Evolutionary conservation across 2,888 invertebrate species (phyloP), one percentile per base, ranked within the genome.

Genomic region (Caenorhabditis doughertyi): DNA sequence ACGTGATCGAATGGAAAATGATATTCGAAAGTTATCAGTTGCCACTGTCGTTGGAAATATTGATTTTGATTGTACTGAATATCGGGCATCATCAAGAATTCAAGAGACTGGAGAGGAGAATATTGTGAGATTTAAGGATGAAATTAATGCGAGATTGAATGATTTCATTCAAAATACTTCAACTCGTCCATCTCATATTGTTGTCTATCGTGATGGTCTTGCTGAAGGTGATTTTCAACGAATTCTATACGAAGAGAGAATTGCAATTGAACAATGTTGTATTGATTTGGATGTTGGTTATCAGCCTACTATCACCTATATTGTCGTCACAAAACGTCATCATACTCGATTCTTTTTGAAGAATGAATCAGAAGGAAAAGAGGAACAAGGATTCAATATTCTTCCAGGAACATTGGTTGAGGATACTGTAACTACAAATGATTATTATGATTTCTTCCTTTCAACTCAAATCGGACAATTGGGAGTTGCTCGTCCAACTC

Each of bases 401-500:
- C 84, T 80, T 42, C 88, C 90, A 0, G 90, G 90, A 32, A 88
- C 87, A 7, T 79, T 87, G n/a, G 85, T 91, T 21, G 90, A 90
- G 65, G 70, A 55, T 13, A 87, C 39, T 23, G 81, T 92, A 60
- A 83, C 83, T 21, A 58, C 90, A 90, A 67, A 53, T 64, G n/a
- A n/a, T n/a, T n/a, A n/a, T n/a, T n/a, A n/a, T n/a, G n/a, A n/a
- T n/a, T n/a, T n/a, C n/a, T n/a, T n/a, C n/a, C n/a, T n/a, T n/a
- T n/a, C n/a, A n/a, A n/a, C n/a, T n/a, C n/a, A n/a, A n/a, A n/a
- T n/a, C 44, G 90, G 90, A 9, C 51, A 86, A 58, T 85, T 88
- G 49, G 90, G 92, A 18, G 92, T 92, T 2, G 87, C 88, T 18
- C 83, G 86, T 13, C 92, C 92, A 13, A 96, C 96, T 0, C 96